Conservation (phyloP, 2,888 invertebrate species). For the Sinelater perroti region DNA sequence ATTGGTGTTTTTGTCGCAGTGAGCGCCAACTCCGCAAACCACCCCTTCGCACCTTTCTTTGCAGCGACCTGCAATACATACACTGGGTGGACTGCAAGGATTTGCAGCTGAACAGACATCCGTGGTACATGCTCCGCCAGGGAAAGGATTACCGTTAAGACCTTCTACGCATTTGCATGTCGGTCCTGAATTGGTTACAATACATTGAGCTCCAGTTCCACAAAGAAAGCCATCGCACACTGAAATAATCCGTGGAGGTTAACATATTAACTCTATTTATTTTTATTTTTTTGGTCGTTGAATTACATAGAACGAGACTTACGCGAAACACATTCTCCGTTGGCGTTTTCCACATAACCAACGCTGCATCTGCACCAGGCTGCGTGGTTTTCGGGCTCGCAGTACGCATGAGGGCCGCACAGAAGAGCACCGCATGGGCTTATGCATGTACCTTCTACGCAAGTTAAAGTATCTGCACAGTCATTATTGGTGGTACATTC, state of each 20-base stretch:
- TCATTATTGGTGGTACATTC: constrained; percentile 78
- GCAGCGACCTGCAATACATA: constrained; percentile 88
- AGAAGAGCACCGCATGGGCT: constrained; percentile 82
- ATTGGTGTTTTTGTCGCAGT: constrained; percentile 81
- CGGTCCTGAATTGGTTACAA: constrained; percentile 83
- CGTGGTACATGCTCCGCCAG: constrained; percentile 84
- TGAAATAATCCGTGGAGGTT: constrained; percentile 60
- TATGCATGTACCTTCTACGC: constrained; percentile 79
- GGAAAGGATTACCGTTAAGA: constrained; percentile 89
- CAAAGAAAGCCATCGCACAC: constrained; percentile 82
- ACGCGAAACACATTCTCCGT: constrained; percentile 86
- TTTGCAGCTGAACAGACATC: constrained; percentile 82
- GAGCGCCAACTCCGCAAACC: constrained; percentile 88
- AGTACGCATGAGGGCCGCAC: constrained; percentile 86
- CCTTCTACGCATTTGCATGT: constrained; percentile 90
- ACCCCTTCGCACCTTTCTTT: constrained; percentile 88
- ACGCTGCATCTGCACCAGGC: constrained; percentile 89
- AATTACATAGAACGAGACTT: too few species aligned
- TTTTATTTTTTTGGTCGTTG: not conserved
- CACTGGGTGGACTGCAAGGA: constrained; percentile 80
- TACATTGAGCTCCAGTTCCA: constrained; percentile 84
- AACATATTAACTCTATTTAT: constrained; percentile 3
- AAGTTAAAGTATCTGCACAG: constrained; percentile 82
- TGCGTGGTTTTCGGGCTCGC: constrained; percentile 87
- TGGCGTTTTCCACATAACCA: constrained; percentile 80